These are phyloP conservation scores for Brachyrhaphis roseni DNA, from an alignment of 2,797 vertebrate genomes.

Conservation along the genomic window DNA sequence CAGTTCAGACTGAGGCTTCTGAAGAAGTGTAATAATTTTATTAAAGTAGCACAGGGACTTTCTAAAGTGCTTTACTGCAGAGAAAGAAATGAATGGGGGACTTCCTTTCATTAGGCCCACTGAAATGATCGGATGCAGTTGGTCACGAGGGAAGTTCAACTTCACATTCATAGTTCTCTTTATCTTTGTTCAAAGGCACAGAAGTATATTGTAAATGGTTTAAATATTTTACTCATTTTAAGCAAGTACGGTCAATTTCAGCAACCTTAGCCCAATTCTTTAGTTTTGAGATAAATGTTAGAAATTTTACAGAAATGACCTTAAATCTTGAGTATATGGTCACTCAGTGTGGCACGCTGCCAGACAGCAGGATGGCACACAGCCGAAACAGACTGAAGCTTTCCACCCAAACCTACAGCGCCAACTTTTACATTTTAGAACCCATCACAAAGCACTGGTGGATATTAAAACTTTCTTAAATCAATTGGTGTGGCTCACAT, in stretches of 20 bases:
- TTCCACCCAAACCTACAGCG: not conserved
- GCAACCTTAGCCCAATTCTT: not conserved
- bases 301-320: not conserved
- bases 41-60: constrained; percentile 41
- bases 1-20: constrained; percentile 35
- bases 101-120: constrained; percentile 68
- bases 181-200: not conserved
- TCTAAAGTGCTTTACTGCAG: constrained; percentile 63
- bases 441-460: not conserved
- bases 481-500: not conserved
- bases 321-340: not conserved
- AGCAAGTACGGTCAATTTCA: not conserved
- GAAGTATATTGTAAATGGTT: not conserved
- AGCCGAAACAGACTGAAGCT: not conserved
- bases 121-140: constrained; percentile 59
- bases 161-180: constrained; percentile 21
- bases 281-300: not conserved
- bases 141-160: constrained; percentile 43
- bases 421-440: not conserved
- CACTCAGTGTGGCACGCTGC: not conserved
- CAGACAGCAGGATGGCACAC: not conserved
- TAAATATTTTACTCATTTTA: not conserved
- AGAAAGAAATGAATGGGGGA: constrained; percentile 65
- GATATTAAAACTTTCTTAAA: not conserved
- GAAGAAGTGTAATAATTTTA: constrained; percentile 55